Base-by-base conservation (phyloP, 2,797 vertebrate genomes). In the Labroides dimidiatus region DNA sequence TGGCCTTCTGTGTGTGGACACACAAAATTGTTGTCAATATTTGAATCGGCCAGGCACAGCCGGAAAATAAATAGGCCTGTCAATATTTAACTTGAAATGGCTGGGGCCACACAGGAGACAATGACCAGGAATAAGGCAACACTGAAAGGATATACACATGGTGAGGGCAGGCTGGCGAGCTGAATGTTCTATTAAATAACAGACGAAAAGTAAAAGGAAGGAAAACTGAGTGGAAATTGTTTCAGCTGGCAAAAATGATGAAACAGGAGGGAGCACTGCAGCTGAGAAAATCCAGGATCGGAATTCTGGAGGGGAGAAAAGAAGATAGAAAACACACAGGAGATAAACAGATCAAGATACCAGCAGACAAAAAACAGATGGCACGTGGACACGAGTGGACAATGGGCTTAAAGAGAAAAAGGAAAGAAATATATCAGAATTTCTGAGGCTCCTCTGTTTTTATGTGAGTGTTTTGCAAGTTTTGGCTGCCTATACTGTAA, bases 81-180 rank as follows among this genome's bases (percentile, higher is more conserved):
- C 86, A 93, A 91, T 91, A 82, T 88, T 92, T 92, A 84, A 87
- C 84, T 58, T 51, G 37, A 84, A 85, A 70, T 51, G 51, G 41
- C 76, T 47, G 44, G 64, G 30, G 55, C 58, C 61, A 66, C 68
- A 65, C 60, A 64, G 64, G 63, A 50, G 49, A 55, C 71, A 78
- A 53, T 48, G 64, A 78, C 41, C 78, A 72, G 20, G 41, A 39
- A 36, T 43, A 69, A 47, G 41, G 37, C 21, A 50, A 27, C 60
- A 65, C 30, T 67, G 64, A 76, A 77, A 67, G 74, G 59, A 53
- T 10, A 13, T 50, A 36, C 21, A 23, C 17, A 33, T 4, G 0
- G 36, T 57, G 42, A 37, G 45, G 27, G 62, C 66, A 56, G 50
- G 37, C 53, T 23, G 39, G 13, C 41, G 39, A 27, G 21, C 36